These are phyloP conservation scores for Drosophila conformis DNA, from an alignment of 2,888 invertebrate species.

Conservation along the genomic window DNA sequence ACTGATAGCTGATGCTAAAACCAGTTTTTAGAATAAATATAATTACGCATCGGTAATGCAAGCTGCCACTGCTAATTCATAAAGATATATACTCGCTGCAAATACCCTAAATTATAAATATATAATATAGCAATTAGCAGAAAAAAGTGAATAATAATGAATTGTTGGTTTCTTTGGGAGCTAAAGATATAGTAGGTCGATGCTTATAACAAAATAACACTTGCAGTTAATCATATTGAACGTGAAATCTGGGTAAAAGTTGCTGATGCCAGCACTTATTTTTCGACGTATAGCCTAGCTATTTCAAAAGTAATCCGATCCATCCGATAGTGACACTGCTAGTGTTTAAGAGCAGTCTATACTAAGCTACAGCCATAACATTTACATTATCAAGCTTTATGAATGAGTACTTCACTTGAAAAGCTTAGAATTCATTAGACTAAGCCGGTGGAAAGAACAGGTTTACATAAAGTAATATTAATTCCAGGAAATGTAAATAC, in stretches of 20 bases:
- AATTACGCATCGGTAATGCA: slow-evolving; percentile 39
- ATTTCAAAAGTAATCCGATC: background rate
- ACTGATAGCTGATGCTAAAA: slow-evolving; percentile 39
- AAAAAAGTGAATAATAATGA: background rate
- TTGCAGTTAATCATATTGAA: too few species aligned
- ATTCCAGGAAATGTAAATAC: slow-evolving; percentile 21
- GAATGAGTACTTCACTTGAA: slow-evolving; percentile 11
- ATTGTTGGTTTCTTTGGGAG: background rate
- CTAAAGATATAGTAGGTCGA: background rate
- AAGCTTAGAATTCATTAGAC: background rate
- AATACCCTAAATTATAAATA: slow-evolving; percentile 9
- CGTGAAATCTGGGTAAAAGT: too few species aligned
- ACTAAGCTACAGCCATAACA: background rate
- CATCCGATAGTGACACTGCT: background rate
- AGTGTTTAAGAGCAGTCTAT: background rate
- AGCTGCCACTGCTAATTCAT: background rate
- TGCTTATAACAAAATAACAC: background rate
- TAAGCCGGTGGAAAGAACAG: slow-evolving; percentile 7
- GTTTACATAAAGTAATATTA: slow-evolving; percentile 3
- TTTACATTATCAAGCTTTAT: background rate
- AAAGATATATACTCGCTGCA: background rate
- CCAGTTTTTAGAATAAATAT: slow-evolving; percentile 37
- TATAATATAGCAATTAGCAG: background rate
- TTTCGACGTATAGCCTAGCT: background rate
- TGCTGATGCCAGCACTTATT: background rate